These are phyloP conservation scores for Trematomus bernacchii DNA, from an alignment of 2,797 vertebrate genomes.

Conservation along the genomic window DNA sequence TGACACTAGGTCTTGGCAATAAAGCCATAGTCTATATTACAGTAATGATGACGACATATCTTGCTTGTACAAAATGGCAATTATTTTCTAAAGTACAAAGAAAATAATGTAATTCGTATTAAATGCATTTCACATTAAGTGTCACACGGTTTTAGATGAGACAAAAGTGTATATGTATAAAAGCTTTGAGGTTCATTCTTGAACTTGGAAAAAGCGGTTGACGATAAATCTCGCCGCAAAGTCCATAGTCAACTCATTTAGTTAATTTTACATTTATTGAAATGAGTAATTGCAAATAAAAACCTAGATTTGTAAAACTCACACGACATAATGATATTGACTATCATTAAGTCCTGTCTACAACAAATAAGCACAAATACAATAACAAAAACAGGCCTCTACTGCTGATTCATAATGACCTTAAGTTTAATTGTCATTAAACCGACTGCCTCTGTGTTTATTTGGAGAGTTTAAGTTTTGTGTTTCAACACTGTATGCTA, in stretches of 20 bases:
- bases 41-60: neutral
- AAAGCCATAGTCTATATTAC: neutral
- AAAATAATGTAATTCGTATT: neutral
- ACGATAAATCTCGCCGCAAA: neutral
- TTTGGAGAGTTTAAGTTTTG: slow-evolving; percentile 55
- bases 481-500: slow-evolving; percentile 49
- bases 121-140: neutral
- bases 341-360: neutral
- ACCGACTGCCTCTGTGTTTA: slow-evolving; percentile 31
- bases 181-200: neutral
- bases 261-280: neutral
- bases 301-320: neutral
- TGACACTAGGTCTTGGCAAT: neutral
- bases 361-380: slow-evolving; percentile 48
- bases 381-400: slow-evolving; percentile 25
- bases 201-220: neutral
- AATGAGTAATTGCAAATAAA: neutral
- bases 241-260: neutral
- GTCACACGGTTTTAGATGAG: neutral
- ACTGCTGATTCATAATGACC: slow-evolving; percentile 51
- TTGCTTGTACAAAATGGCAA: neutral
- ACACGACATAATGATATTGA: neutral
- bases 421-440: slow-evolving; percentile 45
- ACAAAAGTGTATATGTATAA: neutral
- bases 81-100: neutral